A percentile compares a stretch with the other conserved stretches of the same genome.
These are phyloP conservation scores for Lasioglossum figueresi DNA, from an alignment of 2,888 invertebrate genomes.

Conservation along the genomic window DNA sequence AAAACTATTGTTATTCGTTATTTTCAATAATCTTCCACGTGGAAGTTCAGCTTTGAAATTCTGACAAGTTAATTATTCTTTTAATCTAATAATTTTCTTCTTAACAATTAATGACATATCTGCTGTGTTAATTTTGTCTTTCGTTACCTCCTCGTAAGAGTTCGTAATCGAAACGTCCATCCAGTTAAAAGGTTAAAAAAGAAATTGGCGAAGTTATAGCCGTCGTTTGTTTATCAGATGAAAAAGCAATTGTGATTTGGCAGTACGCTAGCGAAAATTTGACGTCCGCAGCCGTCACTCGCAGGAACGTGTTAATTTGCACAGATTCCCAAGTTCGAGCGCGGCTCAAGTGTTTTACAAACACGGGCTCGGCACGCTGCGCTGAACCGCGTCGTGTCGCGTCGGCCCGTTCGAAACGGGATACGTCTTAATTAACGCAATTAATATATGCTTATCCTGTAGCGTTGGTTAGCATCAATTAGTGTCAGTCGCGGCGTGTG, in stretches of 20 bases:
- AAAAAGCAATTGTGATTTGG: background rate
- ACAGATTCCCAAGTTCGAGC: background rate
- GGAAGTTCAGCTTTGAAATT: background rate
- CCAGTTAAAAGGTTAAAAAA: background rate
- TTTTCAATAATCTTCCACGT: background rate
- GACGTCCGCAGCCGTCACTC: background rate
- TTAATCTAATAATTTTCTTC: too few species aligned
- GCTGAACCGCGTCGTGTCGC: background rate
- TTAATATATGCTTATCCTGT: slow-evolving; percentile 1
- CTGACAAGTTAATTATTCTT: too few species aligned
- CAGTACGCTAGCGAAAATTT: background rate
- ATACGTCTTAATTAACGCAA: slow-evolving; percentile 11
- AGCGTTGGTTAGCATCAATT: slow-evolving; percentile 47
- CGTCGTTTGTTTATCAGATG: background rate
- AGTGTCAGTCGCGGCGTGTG: slow-evolving; percentile 25
- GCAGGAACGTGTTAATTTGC: background rate
- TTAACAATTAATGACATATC: too few species aligned
- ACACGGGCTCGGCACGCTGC: background rate
- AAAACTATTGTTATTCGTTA: background rate
- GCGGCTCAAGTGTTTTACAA: slow-evolving; percentile 1
- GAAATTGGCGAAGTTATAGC: background rate
- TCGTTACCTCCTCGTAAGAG: background rate
- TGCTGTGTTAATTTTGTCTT: background rate
- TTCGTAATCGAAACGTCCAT: background rate
- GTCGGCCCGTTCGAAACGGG: slow-evolving; percentile 1